Conservation (phyloP, 1,140 invertebrate species). For the Hypsibius dujardini region DNA sequence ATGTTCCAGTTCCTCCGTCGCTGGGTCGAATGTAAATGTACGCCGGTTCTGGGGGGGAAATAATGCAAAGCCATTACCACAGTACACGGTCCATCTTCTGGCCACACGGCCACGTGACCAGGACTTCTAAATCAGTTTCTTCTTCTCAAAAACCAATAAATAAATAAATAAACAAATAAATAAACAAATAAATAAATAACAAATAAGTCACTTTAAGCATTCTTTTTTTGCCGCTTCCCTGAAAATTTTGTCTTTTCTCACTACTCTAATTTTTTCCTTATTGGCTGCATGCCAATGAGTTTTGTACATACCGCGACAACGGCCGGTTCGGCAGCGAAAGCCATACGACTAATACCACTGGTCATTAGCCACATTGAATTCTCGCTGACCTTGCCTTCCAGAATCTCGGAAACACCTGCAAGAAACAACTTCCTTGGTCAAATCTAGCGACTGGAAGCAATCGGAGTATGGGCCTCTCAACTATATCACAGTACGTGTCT, state of each 20-base stretch:
- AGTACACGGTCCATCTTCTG: too few species aligned
- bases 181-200: background rate
- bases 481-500: too few species aligned
- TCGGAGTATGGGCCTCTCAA: too few species aligned
- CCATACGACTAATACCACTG: slow-evolving; percentile 26
- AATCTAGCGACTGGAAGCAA: too few species aligned
- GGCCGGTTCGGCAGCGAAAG: slow-evolving; percentile 29
- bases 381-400: background rate
- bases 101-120: too few species aligned
- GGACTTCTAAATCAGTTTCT: too few species aligned
- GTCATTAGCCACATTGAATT: slow-evolving; percentile 22
- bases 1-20: slow-evolving; percentile 27
- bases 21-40: background rate
- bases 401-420: background rate
- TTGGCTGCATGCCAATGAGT: too few species aligned
- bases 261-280: too few species aligned
- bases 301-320: slow-evolving; percentile 26
- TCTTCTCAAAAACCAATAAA: too few species aligned
- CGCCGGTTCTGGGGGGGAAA: background rate
- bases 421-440: background rate
- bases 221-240: too few species aligned
- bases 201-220: background rate
- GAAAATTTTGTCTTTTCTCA: too few species aligned
- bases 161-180: background rate
- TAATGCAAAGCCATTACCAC: background rate